Conservation (phyloP, 2,113 vertebrate species). For the Pholis gunnellus region DNA sequence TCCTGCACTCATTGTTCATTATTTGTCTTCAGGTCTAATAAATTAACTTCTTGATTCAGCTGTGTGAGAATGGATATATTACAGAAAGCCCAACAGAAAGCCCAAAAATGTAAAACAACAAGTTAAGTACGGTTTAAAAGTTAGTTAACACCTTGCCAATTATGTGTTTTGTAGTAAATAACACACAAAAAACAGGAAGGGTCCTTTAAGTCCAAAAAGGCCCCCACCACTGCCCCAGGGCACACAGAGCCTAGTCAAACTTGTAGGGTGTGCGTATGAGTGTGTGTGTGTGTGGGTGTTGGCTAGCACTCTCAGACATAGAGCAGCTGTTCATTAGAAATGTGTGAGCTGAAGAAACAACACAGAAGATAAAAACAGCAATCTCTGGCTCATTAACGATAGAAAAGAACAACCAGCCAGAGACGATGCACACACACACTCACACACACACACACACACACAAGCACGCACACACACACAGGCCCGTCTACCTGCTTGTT, state of each 20-base stretch:
- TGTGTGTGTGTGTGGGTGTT: slow-evolving; percentile 11
- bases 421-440: not conserved
- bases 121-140: not conserved
- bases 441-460: slow-evolving; percentile 22
- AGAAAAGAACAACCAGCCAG: slow-evolving; percentile 69
- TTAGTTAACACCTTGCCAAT: not conserved
- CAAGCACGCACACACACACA: slow-evolving; percentile 16
- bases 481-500: slow-evolving; percentile 40
- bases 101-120: not conserved
- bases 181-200: not conserved
- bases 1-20: not conserved
- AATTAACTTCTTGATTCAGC: not conserved
- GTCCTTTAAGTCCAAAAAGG: not conserved
- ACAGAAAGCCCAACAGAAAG: not conserved
- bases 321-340: slow-evolving; percentile 78
- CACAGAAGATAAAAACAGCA: slow-evolving; percentile 60
- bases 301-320: slow-evolving; percentile 38
- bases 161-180: not conserved
- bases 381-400: slow-evolving; percentile 64
- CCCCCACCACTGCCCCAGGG: not conserved
- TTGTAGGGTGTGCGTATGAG: not conserved
- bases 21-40: not conserved
- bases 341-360: slow-evolving; percentile 68
- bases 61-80: not conserved
- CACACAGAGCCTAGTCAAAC: not conserved